phyloP scores from a whole-genome alignment of 1,140 invertebrate genomes.

The Macrobrachium rosenbergii region DNA sequence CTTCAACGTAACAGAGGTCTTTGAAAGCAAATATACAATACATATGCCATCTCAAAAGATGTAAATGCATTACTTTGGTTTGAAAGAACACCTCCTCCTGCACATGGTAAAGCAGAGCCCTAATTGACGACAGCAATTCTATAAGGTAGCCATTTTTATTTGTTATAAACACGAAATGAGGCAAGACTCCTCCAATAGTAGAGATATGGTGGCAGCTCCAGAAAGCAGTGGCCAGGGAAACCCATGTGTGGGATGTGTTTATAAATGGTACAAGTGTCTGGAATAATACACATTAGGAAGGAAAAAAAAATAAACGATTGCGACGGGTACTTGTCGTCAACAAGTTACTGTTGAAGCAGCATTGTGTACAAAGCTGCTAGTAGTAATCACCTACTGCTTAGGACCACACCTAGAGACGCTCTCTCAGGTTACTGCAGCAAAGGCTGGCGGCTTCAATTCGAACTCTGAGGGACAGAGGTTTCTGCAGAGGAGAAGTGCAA shows the following conservation, averaged over 20 bases:
- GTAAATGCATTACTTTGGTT: conserved; percentile 56
- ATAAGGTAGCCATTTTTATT: conserved; percentile 21
- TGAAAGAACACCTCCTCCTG: conserved; percentile 40
- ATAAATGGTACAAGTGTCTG: background rate
- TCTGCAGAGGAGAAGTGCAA: no score
- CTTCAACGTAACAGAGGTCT: conserved; percentile 48
- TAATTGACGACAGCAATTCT: conserved; percentile 47
- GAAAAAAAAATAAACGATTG: conserved; percentile 7
- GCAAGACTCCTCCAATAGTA: conserved; percentile 9
- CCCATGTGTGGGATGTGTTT: conserved; percentile 31
- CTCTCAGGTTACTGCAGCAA: no score
- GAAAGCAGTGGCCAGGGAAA: conserved; percentile 19
- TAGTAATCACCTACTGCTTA: conserved; percentile 3
- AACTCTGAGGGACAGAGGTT: no score
- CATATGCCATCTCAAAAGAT: conserved; percentile 42
- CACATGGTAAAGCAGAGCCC: conserved; percentile 36
- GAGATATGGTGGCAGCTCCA: conserved; percentile 30
- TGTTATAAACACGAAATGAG: conserved; percentile 21
- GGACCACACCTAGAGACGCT: background rate
- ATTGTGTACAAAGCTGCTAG: no score
- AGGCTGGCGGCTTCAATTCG: no score
- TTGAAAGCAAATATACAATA: conserved; percentile 53
- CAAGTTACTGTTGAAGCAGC: background rate
- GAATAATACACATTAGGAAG: background rate
- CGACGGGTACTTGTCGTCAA: background rate